Evolutionary conservation across 2,797 vertebrate species (phyloP).

Genomic region (Schizopygopsis malacanthus): DNA sequence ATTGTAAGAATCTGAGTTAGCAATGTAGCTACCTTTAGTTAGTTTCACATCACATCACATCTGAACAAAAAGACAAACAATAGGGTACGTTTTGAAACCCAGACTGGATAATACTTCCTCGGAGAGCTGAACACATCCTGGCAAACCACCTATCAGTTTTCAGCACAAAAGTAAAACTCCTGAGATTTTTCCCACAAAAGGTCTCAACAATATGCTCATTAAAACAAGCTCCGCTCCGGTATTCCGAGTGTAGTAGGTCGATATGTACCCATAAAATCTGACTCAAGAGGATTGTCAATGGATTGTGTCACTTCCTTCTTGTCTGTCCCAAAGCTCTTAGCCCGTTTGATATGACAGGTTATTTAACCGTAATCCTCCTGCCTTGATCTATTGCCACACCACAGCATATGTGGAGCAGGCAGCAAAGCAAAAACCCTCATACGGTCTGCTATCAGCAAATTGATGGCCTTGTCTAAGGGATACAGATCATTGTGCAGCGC

Average conservation of each 20-base stretch:
- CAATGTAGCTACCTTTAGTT: not conserved
- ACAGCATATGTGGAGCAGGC: conserved; percentile 32
- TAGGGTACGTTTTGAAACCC: not conserved
- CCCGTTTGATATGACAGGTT: conserved; percentile 20
- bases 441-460: conserved; percentile 39
- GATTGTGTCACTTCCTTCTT: conserved; percentile 33
- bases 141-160: not conserved
- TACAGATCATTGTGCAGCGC: conserved; percentile 55
- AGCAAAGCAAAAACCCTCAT: conserved; percentile 19
- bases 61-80: conserved; percentile 9
- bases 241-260: conserved; percentile 5
- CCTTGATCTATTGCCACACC: conserved; percentile 35
- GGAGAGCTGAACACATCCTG: not conserved
- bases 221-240: not conserved
- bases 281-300: conserved; percentile 24
- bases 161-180: conserved; percentile 21
- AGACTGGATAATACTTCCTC: not conserved
- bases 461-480: conserved; percentile 46
- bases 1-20: not conserved
- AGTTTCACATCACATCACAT: not conserved
- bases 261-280: conserved; percentile 34
- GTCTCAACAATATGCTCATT: conserved; percentile 10
- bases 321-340: conserved; percentile 17
- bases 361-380: conserved; percentile 30
- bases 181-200: conserved; percentile 13